Conservation (phyloP, 2,797 vertebrate genomes). For the Onychomys torridus region DNA sequence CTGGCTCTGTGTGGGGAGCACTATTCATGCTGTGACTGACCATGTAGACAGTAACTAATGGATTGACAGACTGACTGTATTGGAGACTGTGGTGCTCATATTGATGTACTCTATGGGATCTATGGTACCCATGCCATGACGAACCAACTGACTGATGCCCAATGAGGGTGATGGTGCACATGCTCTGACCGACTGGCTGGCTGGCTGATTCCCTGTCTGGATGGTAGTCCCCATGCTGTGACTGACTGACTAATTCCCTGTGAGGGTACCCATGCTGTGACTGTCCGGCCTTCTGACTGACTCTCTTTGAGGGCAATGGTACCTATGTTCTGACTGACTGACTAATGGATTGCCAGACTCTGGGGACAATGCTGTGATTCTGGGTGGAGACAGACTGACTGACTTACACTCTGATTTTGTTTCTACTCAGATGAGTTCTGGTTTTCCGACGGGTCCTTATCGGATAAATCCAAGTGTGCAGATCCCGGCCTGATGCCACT, state of each 20-base stretch:
- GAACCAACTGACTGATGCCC: not conserved
- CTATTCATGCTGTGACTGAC: not conserved
- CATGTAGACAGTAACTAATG: not conserved
- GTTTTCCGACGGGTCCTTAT: slow-evolving; percentile 98
- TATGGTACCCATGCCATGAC: not conserved
- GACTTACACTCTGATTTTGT: slow-evolving; percentile 71
- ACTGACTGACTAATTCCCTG: not conserved
- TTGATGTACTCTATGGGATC: not conserved
- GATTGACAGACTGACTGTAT: not conserved
- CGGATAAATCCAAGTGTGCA: slow-evolving; percentile 96
- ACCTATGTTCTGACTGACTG: not conserved
- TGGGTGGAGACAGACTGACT: not conserved
- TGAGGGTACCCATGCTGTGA: not conserved
- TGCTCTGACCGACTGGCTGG: not conserved
- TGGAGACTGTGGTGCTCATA: not conserved
- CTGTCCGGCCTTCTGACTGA: not conserved
- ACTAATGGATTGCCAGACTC: not conserved
- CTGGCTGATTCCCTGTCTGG: not conserved
- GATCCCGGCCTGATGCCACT: slow-evolving; percentile 98
- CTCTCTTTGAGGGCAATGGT: not conserved
- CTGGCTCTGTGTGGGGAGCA: not conserved
- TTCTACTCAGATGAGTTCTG: slow-evolving; percentile 95
- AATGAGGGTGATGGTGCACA: not conserved
- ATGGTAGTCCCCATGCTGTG: not conserved
- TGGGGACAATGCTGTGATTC: not conserved